These are phyloP conservation scores for Podotricha telesiphe DNA, from an alignment of 2,888 invertebrate species.

Conservation along the genomic window DNA sequence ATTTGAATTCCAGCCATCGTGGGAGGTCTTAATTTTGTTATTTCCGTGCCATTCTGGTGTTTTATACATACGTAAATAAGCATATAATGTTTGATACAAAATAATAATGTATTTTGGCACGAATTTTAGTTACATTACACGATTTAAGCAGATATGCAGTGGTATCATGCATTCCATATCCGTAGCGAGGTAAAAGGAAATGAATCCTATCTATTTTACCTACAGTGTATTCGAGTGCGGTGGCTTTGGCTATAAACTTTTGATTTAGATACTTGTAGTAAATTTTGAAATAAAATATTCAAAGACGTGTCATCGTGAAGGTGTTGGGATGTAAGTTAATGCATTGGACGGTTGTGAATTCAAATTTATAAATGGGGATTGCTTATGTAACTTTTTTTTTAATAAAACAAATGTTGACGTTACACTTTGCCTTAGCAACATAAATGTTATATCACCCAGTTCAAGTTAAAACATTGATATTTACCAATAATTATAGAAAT, in stretches of 20 bases:
- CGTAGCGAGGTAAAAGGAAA: conserved; percentile 28
- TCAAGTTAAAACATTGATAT: too few species aligned
- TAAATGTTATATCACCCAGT: too few species aligned
- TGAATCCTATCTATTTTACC: conserved; percentile 24
- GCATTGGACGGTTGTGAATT: too few species aligned
- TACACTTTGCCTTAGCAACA: too few species aligned
- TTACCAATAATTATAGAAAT: too few species aligned
- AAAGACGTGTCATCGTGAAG: neutral
- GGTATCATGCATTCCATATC: conserved; percentile 26
- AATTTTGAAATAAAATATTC: neutral
- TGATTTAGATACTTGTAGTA: conserved; percentile 9
- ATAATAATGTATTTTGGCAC: conserved; percentile 16
- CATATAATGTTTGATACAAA: neutral
- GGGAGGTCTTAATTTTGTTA: too few species aligned
- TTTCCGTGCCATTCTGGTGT: too few species aligned
- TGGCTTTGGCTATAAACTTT: conserved; percentile 12
- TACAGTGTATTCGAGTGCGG: neutral
- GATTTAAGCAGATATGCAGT: conserved; percentile 19
- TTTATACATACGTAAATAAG: neutral
- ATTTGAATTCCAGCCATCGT: too few species aligned
- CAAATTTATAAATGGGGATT: too few species aligned
- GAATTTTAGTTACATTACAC: conserved; percentile 16
- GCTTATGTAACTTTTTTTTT: too few species aligned
- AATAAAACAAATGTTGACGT: too few species aligned
- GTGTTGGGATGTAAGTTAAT: too few species aligned